These are phyloP conservation scores for Echinarachnius parma DNA, from an alignment of 53 echinoderm and acorn worm species.

Conservation along the genomic window DNA sequence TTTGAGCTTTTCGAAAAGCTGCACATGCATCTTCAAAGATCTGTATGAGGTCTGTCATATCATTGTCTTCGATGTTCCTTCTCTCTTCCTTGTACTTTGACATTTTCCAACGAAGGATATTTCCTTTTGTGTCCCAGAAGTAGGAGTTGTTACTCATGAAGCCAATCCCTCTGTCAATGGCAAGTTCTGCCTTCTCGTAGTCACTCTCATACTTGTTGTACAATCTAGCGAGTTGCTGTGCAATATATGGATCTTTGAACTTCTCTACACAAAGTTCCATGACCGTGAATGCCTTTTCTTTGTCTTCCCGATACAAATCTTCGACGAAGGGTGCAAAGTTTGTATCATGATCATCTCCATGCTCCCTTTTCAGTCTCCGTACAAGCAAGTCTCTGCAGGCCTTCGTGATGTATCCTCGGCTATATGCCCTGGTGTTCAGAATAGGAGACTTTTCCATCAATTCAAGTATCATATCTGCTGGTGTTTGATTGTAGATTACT, in stretches of 20 bases:
- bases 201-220: conserved; percentile 4
- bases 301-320: conserved; percentile 23
- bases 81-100: not conserved
- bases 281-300: conserved; percentile 35
- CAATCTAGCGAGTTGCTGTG: conserved; percentile 54
- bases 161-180: conserved; percentile 43
- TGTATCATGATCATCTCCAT: conserved; percentile 48
- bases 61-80: not conserved
- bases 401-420: conserved; percentile 23
- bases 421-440: conserved; percentile 20
- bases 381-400: conserved; percentile 55
- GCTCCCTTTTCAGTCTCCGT: conserved; percentile 37
- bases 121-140: conserved; percentile 69
- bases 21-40: conserved; percentile 3
- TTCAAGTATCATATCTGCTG: conserved; percentile 44
- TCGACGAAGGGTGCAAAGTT: conserved; percentile 67
- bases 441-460: conserved; percentile 42
- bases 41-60: conserved; percentile 2
- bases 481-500: conserved; percentile 12
- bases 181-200: conserved; percentile 33
- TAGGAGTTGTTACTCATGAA: conserved; percentile 38
- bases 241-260: conserved; percentile 38
- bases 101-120: conserved; percentile 40
- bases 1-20: conserved; percentile 31
- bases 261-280: conserved; percentile 34